Evolutionary conservation across 2,113 vertebrate genomes (phyloP), one percentile per base, ranked within the genome.

Genomic region (Sclerurus mexicanus): DNA sequence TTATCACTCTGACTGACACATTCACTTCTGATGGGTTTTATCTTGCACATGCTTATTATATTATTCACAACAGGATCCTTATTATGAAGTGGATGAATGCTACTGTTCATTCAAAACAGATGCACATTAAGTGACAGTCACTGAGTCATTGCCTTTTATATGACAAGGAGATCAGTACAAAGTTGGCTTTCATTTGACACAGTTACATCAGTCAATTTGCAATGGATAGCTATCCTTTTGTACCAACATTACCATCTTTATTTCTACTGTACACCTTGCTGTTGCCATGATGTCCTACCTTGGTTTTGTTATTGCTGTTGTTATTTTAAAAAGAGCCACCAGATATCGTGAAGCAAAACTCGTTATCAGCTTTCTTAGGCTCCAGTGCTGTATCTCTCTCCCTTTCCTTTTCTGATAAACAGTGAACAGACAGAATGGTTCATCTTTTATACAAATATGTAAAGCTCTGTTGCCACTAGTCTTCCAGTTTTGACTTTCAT

Each of bases 401-500:
- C 67, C 6, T 73, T 96, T 82, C 33, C 18, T 74, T 90, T 87
- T 58, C 78, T 72, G 75, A 95, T 71, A 81, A 96, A 89, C 81
- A 87, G 88, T 14, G 80, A 95, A 89, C 24, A 95, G 85, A 75
- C 74, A 93, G 56, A 67, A 62, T 69, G 52, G 25, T 83, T 94
- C 76, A 89, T 72, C 58, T 94, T 97, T 96, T 93, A 68, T 97
- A 93, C 92, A 97, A 86, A 91, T 87, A 83, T 89, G 84, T 82
- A 96, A 97, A 97, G 56, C 75, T 96, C 60, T 91, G 58, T 93
- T 97, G 90, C 90, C 82, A 92, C 63, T 73, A 94, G 87, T 82
- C 59, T 96, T 87, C 85, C 84, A 93, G 95, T 92, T 97, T 93
- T 97, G 83, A 96, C 91, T 98, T 97, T 97, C 83, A 96, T 95